These are phyloP conservation scores for Atta colombica DNA, from an alignment of 1,140 invertebrate species.

Conservation along the genomic window DNA sequence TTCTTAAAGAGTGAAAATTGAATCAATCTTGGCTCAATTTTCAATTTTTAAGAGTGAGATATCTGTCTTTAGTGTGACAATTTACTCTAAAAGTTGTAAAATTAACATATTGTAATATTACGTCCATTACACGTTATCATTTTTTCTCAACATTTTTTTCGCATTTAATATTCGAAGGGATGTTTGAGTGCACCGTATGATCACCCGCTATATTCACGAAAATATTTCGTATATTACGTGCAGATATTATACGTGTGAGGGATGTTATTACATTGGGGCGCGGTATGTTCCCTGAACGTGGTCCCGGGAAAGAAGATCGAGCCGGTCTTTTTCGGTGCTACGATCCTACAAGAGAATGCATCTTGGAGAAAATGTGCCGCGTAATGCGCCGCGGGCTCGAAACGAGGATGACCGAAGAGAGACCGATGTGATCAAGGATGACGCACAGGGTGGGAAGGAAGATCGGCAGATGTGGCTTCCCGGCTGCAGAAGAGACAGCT, in stretches of 20 bases:
- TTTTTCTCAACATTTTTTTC: constrained; percentile 45
- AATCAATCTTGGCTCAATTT: no score
- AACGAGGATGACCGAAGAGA: constrained; percentile 68
- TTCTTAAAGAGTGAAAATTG: no score
- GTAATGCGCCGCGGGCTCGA: constrained; percentile 75
- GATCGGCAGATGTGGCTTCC: constrained; percentile 65
- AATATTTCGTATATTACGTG: constrained; percentile 70
- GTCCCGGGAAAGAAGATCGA: constrained; percentile 53
- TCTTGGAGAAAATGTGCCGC: constrained; percentile 76
- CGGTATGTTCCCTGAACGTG: constrained; percentile 38
- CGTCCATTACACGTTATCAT: not conserved
- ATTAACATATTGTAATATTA: not conserved
- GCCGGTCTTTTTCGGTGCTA: constrained; percentile 19
- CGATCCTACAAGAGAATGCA: constrained; percentile 30
- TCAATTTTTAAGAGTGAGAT: no score
- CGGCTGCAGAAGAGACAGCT: constrained; percentile 70
- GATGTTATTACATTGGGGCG: constrained; percentile 69
- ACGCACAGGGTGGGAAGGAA: constrained; percentile 29
- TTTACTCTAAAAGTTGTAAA: no score
- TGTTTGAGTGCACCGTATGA: constrained; percentile 51
- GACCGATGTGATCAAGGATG: constrained; percentile 48
- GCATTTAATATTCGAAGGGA: constrained; percentile 27
- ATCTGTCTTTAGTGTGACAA: no score
- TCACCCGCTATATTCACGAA: constrained; percentile 62
- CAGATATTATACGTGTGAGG: constrained; percentile 54